Base-by-base conservation (phyloP, 2,797 vertebrate species). In the Chiroxiphia lanceolata region DNA sequence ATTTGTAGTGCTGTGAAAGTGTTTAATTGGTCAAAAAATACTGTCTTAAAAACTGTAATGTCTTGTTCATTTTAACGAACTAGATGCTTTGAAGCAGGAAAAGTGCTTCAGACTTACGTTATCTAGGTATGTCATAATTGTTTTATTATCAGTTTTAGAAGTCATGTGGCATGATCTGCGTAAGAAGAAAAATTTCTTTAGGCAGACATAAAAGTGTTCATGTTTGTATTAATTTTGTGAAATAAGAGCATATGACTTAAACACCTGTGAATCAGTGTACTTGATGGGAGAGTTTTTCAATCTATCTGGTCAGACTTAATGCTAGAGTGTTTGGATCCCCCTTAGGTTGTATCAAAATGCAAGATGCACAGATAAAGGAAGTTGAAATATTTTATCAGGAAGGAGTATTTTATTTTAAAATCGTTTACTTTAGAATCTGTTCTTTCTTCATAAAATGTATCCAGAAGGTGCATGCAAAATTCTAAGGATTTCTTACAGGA, bases 291-390 rank as follows among this genome's bases (percentile, higher is more conserved):
- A 83, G 18, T 38, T 89, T 20, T 88, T 90, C 17, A 31, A 18
- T 53, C 51, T 29, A 27, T 65, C 11, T 42, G 23, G 14, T 70
- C 26, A 61, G 60, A 33, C 12, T 70, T 75, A 33, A 21, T 27
- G 18, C 7, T 59, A 10, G 26, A 45, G 5, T 42, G 0, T 40
- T 48, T 64, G 31, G 15, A 6, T 5, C 13, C 14, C 47, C 0
- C 0, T 75, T 78, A 75, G 72, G n/a, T 69, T 61, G 4, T 38
- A 20, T 83, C 11, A 65, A 69, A 61, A 40, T 72, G 6, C 12
- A 85, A 31, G n/a, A 53, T 71, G 5, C 16, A 31, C 72, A 23
- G 54, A 15, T 33, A 29, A 45, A 57, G 5, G 20, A 65, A 81
- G 8, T 10, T 81, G 42, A 57, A 93, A 8, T 69, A 4, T 36